Evolutionary conservation across 2,888 invertebrate species (phyloP), one percentile per base, ranked within the genome.

Genomic region (Dryococelus australis): DNA sequence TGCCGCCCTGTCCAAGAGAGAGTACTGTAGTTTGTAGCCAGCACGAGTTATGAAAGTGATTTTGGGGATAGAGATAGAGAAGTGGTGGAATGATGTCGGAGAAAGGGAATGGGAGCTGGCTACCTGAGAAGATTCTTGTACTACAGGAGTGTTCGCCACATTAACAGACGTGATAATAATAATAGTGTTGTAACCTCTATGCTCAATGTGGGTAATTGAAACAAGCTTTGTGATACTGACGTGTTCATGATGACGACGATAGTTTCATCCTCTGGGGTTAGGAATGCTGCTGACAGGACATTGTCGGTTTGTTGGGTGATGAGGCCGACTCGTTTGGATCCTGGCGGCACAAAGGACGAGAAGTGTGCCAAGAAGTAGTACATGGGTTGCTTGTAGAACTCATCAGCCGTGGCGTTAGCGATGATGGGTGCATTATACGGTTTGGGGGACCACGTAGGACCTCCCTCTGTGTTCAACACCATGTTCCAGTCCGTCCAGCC

Each of bases 401-500:
- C 85, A 26, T 85, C 85, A 4, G 85, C 43, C 16, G 85, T 85
- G 27, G 47, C 13, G 27, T 85, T 85, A 12, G 51, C 51, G 27
- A 85, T 85, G 26, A 85, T 47, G 16, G 85, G 47, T 27, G 85
- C 47, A 27, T 85, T 51, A 10, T 10, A 43, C 24, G 51, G 51
- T 10, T 85, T 47, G 43, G 43, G 26, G 16, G 85, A n/a, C 85
- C 85, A 85, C 43, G n/a, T 47, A 16, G 85, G 85, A 24, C 85
- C 85, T 3, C 85, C 85, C 27, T n/a, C n/a, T 24, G 51, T 24
- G 85, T 85, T n/a, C 85, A 85, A 51, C 27, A 51, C 85, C 43
- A 85, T 43, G 51, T 85, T 85, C 85, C 85, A 85, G 51, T 85
- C 85, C 1, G 51, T 51, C 85, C 85, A 85, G 47, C 85, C 85